These are phyloP conservation scores for Cheirogaleus major DNA, from an alignment of 2,797 vertebrate species.

Conservation along the genomic window DNA sequence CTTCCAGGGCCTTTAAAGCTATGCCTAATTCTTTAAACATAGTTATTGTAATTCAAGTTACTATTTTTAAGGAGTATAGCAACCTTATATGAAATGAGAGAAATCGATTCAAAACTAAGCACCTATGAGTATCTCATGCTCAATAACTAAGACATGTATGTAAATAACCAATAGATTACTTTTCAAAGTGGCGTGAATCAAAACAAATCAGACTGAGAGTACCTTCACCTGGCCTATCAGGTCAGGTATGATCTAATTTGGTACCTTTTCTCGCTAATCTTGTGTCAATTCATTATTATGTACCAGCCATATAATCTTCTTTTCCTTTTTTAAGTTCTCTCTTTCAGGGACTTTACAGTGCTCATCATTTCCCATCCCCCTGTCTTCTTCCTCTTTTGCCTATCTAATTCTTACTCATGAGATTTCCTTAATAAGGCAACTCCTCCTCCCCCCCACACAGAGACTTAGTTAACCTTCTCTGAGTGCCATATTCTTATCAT, in stretches of 20 bases:
- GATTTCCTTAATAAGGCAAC: not conserved
- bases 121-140: not conserved
- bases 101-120: not conserved
- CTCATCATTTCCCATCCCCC: not conserved
- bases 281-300: not conserved
- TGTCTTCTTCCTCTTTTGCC: not conserved
- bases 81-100: slow-evolving; percentile 1
- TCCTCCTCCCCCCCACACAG: no score
- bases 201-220: not conserved
- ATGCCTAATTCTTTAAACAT: not conserved
- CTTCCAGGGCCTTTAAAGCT: not conserved
- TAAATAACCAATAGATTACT: not conserved
- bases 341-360: not conserved
- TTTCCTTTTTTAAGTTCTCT: not conserved
- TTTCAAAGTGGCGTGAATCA: not conserved
- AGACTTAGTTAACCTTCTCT: not conserved
- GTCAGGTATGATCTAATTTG: not conserved
- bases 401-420: not conserved
- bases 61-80: not conserved
- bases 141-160: not conserved
- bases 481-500: not conserved
- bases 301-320: not conserved
- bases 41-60: slow-evolving; percentile 39
- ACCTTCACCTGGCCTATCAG: not conserved
- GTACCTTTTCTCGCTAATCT: not conserved